A percentile compares a stretch with the other conserved stretches of the same genome.
Conservation (phyloP, 2,888 invertebrate species). For the Reticulitermes lucifugus region DNA sequence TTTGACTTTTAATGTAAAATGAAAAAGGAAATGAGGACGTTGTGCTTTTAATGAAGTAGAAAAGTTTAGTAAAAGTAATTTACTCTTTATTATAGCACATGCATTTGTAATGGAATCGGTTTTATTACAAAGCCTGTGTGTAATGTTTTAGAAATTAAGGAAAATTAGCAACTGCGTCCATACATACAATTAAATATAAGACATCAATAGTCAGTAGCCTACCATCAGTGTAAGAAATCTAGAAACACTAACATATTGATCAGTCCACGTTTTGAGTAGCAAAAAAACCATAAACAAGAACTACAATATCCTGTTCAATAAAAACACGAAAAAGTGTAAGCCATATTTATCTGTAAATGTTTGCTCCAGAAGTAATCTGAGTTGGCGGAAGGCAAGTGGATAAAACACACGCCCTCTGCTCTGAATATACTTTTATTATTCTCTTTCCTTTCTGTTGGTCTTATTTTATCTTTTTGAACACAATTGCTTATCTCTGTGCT, state of each 20-base stretch:
- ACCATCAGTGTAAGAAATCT: too few relatives aligned
- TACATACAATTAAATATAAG: too few relatives aligned
- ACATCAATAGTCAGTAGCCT: too few relatives aligned
- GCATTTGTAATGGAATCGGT: too few relatives aligned
- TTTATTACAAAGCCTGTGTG: too few relatives aligned
- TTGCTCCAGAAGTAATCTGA: not conserved
- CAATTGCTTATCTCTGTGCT: not conserved
- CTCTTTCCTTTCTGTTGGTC: not conserved
- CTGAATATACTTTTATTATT: not conserved
- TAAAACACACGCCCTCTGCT: not conserved
- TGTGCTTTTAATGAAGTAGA: too few relatives aligned
- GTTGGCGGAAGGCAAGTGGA: not conserved
- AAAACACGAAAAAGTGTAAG: not conserved
- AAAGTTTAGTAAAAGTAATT: too few relatives aligned
- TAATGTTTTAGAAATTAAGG: too few relatives aligned
- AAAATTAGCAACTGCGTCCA: too few relatives aligned
- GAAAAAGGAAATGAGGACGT: too few relatives aligned
- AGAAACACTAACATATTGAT: not conserved
- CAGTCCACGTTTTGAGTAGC: not conserved
- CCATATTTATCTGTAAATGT: not conserved
- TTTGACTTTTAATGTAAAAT: too few relatives aligned
- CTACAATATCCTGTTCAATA: not conserved
- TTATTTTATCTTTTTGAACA: not conserved
- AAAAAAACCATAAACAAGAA: not conserved
- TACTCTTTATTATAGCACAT: too few relatives aligned